phyloP scores from a whole-genome alignment of 2,888 invertebrate species.

The Nomada goodeniana region DNA sequence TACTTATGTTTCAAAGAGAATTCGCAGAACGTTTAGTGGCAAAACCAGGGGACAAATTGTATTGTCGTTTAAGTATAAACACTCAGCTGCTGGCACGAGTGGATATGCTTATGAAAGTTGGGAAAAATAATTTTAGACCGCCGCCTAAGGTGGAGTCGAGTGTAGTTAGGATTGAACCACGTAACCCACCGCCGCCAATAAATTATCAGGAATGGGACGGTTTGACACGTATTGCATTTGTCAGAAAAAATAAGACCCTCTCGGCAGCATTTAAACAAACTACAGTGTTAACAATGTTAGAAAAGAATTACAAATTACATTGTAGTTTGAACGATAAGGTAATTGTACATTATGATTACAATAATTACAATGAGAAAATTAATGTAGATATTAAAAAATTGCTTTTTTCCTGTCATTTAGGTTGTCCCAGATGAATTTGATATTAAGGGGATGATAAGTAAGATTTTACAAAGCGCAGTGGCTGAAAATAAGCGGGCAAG shows the following conservation, averaged over 20 bases:
- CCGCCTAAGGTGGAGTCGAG: conserved; percentile 99
- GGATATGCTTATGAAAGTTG: conserved; percentile 98
- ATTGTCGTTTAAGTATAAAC: conserved; percentile 97
- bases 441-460: conserved; percentile 92
- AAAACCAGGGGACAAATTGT: conserved; percentile 98
- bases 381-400: background rate
- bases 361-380: background rate
- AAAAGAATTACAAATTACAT: conserved; percentile 95
- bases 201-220: conserved; percentile 99
- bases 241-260: conserved; percentile 98
- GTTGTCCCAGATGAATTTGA: conserved; percentile 91
- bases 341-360: conserved; percentile 58
- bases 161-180: conserved; percentile 98
- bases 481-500: conserved; percentile 93
- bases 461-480: conserved; percentile 88
- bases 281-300: conserved; percentile 92
- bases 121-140: conserved; percentile 98
- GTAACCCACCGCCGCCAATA: conserved; percentile 98
- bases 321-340: conserved; percentile 94
- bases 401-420: conserved; percentile 84
- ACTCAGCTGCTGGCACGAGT: conserved; percentile 97
- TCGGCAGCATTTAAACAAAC: conserved; percentile 95
- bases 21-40: conserved; percentile 99
- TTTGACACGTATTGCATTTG: conserved; percentile 96
- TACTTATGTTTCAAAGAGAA: conserved; percentile 99